A percentile compares a stretch with the other conserved stretches of the same genome.
These are phyloP conservation scores for Alviniconcha marisindica DNA, from an alignment of 1,140 invertebrate genomes.

Conservation along the genomic window DNA sequence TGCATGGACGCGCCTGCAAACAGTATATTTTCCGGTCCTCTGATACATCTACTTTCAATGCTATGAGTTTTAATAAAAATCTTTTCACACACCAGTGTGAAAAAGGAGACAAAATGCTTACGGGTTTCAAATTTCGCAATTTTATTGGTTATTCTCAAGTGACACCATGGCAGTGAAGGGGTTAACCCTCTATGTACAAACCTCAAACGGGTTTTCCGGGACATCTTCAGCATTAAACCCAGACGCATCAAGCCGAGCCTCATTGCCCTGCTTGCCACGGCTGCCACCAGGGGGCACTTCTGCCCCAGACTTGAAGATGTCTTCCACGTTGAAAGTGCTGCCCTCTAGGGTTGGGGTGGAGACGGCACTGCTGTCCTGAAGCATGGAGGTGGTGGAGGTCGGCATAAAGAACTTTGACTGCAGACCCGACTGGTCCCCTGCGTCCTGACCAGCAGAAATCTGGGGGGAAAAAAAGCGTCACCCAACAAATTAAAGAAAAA, in stretches of 20 bases:
- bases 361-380: conserved; percentile 8
- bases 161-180: too few relatives aligned
- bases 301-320: conserved; percentile 7
- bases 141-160: too few relatives aligned
- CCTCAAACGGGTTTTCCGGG: conserved; percentile 11
- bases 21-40: too few relatives aligned
- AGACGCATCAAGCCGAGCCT: conserved; percentile 33
- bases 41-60: too few relatives aligned
- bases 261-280: background rate
- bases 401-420: conserved; percentile 46
- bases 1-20: too few relatives aligned
- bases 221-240: conserved; percentile 38
- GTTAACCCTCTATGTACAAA: too few relatives aligned
- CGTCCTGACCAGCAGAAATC: background rate
- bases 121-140: too few relatives aligned
- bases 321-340: conserved; percentile 38
- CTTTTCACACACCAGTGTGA: too few relatives aligned
- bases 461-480: too few relatives aligned
- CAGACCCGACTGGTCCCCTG: conserved; percentile 34
- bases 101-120: too few relatives aligned
- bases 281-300: background rate
- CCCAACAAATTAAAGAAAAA: too few relatives aligned
- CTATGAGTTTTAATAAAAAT: too few relatives aligned
- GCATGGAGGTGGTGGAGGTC: conserved; percentile 4
- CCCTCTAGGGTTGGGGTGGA: conserved; percentile 15